A percentile compares a stretch with the other conserved stretches of the same genome.
phyloP scores from a whole-genome alignment of 2,888 invertebrate species.

The Drosophila buzzatii region DNA sequence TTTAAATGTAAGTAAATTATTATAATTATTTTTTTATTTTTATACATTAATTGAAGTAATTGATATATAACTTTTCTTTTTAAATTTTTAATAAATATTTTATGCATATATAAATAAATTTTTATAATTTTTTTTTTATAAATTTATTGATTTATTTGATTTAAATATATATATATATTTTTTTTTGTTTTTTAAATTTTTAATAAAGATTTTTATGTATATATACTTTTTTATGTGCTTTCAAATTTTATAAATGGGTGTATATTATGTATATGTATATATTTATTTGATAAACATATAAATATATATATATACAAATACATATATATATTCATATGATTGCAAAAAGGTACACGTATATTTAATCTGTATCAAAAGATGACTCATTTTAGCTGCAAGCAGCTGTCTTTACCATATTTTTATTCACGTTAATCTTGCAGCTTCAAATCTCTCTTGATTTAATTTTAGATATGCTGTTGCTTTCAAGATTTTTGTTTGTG shows the following conservation, averaged over 20 bases:
- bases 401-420: background rate
- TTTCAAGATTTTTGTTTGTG: background rate
- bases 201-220: too few relatives aligned
- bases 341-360: background rate
- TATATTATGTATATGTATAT: background rate
- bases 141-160: too few relatives aligned
- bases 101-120: too few relatives aligned
- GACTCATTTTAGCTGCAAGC: background rate
- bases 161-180: too few relatives aligned
- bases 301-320: too few relatives aligned
- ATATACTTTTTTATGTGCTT: too few relatives aligned
- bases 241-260: background rate
- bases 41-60: too few relatives aligned
- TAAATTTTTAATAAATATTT: background rate
- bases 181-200: background rate
- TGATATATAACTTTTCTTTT: background rate
- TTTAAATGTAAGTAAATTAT: background rate
- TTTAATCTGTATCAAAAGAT: background rate
- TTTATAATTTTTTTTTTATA: too few relatives aligned
- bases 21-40: background rate
- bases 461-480: background rate
- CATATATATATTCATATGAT: background rate
- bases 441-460: background rate
- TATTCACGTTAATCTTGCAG: slow-evolving; percentile 2
- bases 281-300: background rate